phyloP scores from a whole-genome alignment of 2,113 vertebrate species.

The Pollimyrus isidori region DNA sequence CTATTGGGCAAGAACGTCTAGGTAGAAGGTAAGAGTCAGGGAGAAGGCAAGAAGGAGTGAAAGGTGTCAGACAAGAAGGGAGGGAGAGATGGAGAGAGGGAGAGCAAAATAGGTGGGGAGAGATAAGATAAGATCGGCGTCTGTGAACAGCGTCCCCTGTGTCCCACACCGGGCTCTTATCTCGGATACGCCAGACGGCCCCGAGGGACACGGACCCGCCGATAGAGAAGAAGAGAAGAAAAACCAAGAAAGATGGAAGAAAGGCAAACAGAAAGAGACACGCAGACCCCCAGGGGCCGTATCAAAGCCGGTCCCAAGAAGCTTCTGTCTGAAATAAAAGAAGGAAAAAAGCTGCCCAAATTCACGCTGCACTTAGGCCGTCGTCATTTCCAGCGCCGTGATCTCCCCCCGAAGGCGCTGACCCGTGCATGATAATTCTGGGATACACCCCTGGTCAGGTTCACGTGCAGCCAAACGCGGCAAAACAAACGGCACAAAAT shows the following conservation, averaged over 20 bases:
- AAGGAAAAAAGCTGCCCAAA: background rate
- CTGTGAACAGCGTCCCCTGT: conserved; percentile 69
- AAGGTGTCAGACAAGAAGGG: conserved; percentile 32
- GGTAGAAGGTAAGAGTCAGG: background rate
- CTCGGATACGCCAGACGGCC: conserved; percentile 64
- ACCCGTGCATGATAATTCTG: background rate
- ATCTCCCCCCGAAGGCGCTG: background rate
- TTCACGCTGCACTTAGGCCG: background rate
- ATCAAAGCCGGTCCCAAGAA: conserved; percentile 16
- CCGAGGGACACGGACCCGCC: conserved; percentile 61
- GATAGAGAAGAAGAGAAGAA: conserved; percentile 28
- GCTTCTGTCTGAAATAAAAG: background rate
- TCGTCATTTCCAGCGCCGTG: background rate
- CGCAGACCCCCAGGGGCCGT: background rate
- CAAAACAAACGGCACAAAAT: background rate
- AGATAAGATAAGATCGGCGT: conserved; percentile 64
- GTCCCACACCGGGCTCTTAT: conserved; percentile 68
- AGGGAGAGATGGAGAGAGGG: conserved; percentile 14
- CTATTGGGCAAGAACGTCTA: background rate
- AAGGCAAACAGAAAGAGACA: conserved; percentile 39
- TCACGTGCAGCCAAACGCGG: background rate
- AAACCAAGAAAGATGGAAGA: conserved; percentile 31
- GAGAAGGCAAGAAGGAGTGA: conserved; percentile 34
- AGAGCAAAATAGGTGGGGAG: background rate
- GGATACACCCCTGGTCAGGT: background rate